Base-by-base conservation (phyloP, 2,888 invertebrate genomes). In the Thymelicus lineola region DNA sequence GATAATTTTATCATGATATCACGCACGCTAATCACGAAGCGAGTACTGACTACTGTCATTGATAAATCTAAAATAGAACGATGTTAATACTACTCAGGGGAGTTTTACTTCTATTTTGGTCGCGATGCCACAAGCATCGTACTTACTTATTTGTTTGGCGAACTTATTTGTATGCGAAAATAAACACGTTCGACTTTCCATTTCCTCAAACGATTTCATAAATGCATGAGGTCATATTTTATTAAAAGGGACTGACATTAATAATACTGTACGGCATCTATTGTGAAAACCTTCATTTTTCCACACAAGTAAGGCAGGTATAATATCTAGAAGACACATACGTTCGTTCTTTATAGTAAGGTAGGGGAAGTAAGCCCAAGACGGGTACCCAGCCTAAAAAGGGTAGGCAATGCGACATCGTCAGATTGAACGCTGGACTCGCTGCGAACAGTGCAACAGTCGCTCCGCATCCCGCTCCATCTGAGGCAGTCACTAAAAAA, bases 31-130 rank as follows among this genome's bases (percentile, higher is more conserved):
- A 12, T 20, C 53, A 53, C 53, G 53, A 12, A 12, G n/a, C 17
- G 53, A 20, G 17, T 53, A 20, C 6, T 53, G 20, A 9, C 46
- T 53, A 20, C 6, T 53, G 20, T n/a, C 46, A 61, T 60, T 46
- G 61, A 69, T 68, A 70, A 69, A 72, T 66, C 66, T 60, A 62
- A 85, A 81, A 73, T 81, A 75, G 84, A 81, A 74, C 86, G 83
- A 77, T 80, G 82, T 79, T 81, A 75, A 61, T 70, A 71, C 64
- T 72, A 75, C 84, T 78, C 83, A 70, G 73, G 84, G 85, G 86
- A 80, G 74, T 80, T 80, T 80, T 80, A 79, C 79, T 81, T 79
- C 83, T 79, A 76, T 76, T 80, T 75, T 71, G 75, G 77, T 66
- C 72, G 71, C 36, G 10, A n/a, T 36, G 36, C 10, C 36, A 50